Base-by-base conservation (phyloP, 2,797 vertebrate genomes). In the Pampus argenteus region DNA sequence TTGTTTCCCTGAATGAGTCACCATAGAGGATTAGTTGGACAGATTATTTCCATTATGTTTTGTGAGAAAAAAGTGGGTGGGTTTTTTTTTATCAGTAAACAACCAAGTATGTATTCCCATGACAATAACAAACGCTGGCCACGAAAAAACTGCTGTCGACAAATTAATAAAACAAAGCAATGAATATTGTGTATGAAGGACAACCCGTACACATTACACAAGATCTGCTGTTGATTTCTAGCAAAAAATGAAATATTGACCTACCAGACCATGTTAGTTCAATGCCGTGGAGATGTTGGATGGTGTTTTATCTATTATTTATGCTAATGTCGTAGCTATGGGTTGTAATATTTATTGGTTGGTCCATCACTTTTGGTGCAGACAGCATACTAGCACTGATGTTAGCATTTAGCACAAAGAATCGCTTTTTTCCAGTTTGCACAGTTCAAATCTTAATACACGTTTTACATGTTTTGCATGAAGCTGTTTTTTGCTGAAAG, bases 11-110 rank as follows among this genome's bases (percentile, higher is more conserved):
- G 47, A 60, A 50, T 76, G 80, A 80, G 63, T 88, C 80, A 83
- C 61, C 25, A 66, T 9, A 62, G 52, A 75, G 59, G 49, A 78
- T 63, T 70, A 71, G 71, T 77, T 63, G 71, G 72, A 68, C 50
- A 65, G 61, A 78, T 70, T 80, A 18, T 78, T 74, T 81, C 77
- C 65, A 64, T 56, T 42, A 13, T 64, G 23, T 67, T 82, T 31
- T 68, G 49, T 72, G 76, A 45, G 58, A 76, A 67, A 63, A 54
- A 65, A 54, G 36, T 2, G 67, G 60, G 59, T 40, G 22, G 18
- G 76, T 78, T 72, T 62, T 78, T 78, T 72, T 62, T 81, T 61
- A 60, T 82, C 71, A 79, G 72, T 78, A 83, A 89, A 81, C 70
- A 84, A 77, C 25, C 22, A 59, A 60, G 42, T 20, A 67, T 74